Conservation (phyloP, 1,140 invertebrate species). For the Pseudomyrmex cubaensis region DNA sequence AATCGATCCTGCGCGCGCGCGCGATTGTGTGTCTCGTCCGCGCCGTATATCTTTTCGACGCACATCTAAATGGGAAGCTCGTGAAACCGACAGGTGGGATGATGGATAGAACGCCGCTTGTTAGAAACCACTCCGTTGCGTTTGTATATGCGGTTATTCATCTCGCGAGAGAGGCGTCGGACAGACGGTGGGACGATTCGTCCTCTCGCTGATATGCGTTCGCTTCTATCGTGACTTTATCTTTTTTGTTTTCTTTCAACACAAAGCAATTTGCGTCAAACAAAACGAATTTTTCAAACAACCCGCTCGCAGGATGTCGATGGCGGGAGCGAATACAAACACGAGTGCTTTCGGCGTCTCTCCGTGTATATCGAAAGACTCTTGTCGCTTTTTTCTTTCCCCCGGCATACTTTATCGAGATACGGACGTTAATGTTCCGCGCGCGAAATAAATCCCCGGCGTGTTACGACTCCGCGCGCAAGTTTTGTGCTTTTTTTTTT, state of each 20-base stretch:
- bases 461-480: conserved; percentile 35
- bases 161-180: conserved; percentile 7
- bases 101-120: conserved; percentile 42
- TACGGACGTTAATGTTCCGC: conserved; percentile 45
- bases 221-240: no score
- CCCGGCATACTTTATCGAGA: conserved; percentile 35
- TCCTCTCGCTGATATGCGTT: no score
- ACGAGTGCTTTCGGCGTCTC: neutral
- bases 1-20: conserved; percentile 33
- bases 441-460: conserved; percentile 49
- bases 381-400: conserved; percentile 28
- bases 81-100: conserved; percentile 46
- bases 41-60: conserved; percentile 34
- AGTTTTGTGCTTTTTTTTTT: neutral
- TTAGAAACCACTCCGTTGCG: conserved; percentile 30
- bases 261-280: neutral
- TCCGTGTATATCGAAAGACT: conserved; percentile 26
- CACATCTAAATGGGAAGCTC: conserved; percentile 34
- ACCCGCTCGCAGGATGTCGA: no score
- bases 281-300: no score
- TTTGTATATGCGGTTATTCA: conserved; percentile 46
- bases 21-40: neutral
- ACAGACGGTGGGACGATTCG: neutral
- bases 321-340: no score
- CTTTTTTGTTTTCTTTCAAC: neutral